Evolutionary conservation across 2,797 vertebrate species (phyloP).

Genomic region (Tragelaphus eurycerus): DNA sequence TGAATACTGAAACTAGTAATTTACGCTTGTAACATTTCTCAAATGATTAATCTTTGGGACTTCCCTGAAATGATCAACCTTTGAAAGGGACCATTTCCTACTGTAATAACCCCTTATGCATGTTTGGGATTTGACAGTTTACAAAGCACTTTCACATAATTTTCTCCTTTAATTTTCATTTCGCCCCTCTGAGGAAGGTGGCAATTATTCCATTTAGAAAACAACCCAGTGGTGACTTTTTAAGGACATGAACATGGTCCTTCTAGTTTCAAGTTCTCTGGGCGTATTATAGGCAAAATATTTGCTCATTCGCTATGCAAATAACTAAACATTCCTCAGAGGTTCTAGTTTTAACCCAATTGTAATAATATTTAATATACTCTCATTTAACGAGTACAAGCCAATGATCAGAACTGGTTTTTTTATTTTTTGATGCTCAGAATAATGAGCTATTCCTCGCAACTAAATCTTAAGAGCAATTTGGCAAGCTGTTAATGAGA

Average conservation of each 20-base stretch:
- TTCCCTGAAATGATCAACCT: neutral
- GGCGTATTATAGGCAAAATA: neutral
- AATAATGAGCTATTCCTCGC: neutral
- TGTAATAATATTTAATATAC: neutral
- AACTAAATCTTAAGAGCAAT: neutral
- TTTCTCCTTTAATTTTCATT: neutral
- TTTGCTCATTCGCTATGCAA: neutral
- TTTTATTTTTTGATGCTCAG: neutral
- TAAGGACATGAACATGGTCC: neutral
- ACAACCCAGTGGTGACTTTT: neutral
- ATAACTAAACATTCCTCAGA: neutral
- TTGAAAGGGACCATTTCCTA: neutral
- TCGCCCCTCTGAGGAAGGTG: neutral
- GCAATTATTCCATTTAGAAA: neutral
- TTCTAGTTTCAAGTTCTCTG: constrained; percentile 13
- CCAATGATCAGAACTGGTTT: neutral
- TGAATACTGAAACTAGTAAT: neutral
- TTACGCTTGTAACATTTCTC: neutral
- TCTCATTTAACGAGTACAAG: neutral
- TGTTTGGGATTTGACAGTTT: neutral
- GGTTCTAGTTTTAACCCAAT: neutral
- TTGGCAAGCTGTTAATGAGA: neutral
- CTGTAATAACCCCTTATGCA: neutral
- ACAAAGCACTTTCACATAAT: neutral
- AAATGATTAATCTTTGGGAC: neutral